Evolutionary conservation across 2,888 invertebrate species (phyloP).

Genomic region (Spodoptera littoralis): DNA sequence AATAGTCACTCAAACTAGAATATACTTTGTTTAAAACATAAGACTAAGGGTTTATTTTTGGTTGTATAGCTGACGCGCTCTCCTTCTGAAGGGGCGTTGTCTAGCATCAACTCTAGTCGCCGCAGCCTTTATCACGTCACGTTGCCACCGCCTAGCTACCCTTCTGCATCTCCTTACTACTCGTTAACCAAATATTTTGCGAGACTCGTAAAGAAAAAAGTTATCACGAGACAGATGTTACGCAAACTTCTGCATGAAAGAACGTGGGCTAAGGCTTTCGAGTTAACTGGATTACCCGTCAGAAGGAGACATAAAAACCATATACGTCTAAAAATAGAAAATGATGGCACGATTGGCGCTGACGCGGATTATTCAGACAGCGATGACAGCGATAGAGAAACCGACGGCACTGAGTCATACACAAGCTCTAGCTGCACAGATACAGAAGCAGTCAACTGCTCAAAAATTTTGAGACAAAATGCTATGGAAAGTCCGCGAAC

Average conservation of each 20-base stretch:
- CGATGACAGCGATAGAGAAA: slow-evolving; percentile 80
- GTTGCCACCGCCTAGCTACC: slow-evolving; percentile 92
- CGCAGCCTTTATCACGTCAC: slow-evolving; percentile 89
- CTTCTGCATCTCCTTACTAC: slow-evolving; percentile 93
- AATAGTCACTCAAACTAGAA: slow-evolving; percentile 14
- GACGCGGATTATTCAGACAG: slow-evolving; percentile 83
- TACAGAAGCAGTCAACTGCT: slow-evolving; percentile 67
- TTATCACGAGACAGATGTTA: slow-evolving; percentile 92
- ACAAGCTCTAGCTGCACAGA: slow-evolving; percentile 79
- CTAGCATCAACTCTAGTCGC: slow-evolving; percentile 86
- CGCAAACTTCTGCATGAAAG: slow-evolving; percentile 92
- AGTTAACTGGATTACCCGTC: slow-evolving; percentile 82
- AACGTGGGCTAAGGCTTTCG: slow-evolving; percentile 85
- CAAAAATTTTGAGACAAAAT: slow-evolving; percentile 89
- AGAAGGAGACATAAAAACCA: slow-evolving; percentile 83
- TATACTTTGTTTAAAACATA: slow-evolving; percentile 34
- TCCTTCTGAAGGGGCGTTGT: slow-evolving; percentile 87
- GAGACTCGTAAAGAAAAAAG: slow-evolving; percentile 92
- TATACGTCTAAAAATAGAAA: slow-evolving; percentile 79
- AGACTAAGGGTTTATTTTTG: slow-evolving; percentile 70
- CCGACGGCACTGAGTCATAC: slow-evolving; percentile 80
- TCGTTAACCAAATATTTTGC: slow-evolving; percentile 93
- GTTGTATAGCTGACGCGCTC: slow-evolving; percentile 85
- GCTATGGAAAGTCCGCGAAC: slow-evolving; percentile 87
- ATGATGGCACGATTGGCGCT: slow-evolving; percentile 81